A percentile compares a stretch with the other conserved stretches of the same genome.
These are phyloP conservation scores for Minunthozetes semirufus DNA, from an alignment of 2,888 invertebrate genomes.

Conservation along the genomic window DNA sequence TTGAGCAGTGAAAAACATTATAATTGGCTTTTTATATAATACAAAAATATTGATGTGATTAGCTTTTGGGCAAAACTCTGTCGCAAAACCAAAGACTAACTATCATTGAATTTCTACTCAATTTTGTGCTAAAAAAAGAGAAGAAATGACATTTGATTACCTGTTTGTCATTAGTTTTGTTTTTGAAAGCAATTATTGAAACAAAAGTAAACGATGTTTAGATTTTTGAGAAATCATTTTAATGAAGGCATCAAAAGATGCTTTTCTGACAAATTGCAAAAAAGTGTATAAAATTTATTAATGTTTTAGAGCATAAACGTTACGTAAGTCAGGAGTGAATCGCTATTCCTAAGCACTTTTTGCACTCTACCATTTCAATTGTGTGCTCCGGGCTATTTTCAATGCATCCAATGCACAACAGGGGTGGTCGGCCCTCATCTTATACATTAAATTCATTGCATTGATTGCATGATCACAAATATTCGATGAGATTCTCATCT, in stretches of 20 bases:
- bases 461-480: neutral
- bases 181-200: neutral
- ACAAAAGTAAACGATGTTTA: neutral
- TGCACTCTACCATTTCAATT: neutral
- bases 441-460: neutral
- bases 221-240: neutral
- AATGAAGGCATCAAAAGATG: conserved; percentile 27
- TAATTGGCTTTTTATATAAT: conserved; percentile 30
- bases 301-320: neutral
- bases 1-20: conserved; percentile 14
- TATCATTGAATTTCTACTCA: neutral
- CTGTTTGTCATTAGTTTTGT: conserved; percentile 23
- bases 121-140: neutral
- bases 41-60: conserved; percentile 26
- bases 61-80: conserved; percentile 21
- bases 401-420: conserved; percentile 14
- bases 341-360: neutral
- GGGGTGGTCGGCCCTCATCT: conserved; percentile 12
- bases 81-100: neutral
- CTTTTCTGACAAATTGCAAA: conserved; percentile 14
- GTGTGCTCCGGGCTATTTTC: neutral
- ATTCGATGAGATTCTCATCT: neutral
- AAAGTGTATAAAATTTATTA: conserved; percentile 22
- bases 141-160: conserved; percentile 18
- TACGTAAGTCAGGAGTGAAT: conserved; percentile 27